Evolutionary conservation across 2,113 vertebrate genomes (phyloP).

Genomic region (Hydrochoerus hydrochaeris): DNA sequence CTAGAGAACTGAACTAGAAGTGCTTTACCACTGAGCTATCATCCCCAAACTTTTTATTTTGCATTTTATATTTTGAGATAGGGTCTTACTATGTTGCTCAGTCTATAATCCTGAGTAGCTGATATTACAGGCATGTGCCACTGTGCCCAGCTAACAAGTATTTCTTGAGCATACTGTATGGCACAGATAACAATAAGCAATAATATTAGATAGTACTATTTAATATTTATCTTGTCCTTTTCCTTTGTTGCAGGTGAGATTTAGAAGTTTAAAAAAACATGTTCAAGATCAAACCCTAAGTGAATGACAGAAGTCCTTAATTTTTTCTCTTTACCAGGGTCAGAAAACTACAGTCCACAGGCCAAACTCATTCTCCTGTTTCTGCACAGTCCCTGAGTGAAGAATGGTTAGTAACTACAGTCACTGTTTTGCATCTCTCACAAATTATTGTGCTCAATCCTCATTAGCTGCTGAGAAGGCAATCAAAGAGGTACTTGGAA

Average conservation of each 20-base stretch:
- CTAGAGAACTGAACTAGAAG: not conserved
- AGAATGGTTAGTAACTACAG: not conserved
- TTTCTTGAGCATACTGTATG: not conserved
- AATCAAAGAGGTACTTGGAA: not conserved
- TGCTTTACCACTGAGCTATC: not conserved
- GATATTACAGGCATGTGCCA: not conserved
- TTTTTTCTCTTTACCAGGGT: not conserved
- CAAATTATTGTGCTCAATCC: not conserved
- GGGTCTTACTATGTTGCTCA: not conserved
- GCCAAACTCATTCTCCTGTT: not conserved
- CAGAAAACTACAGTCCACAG: not conserved
- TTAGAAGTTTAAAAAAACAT: not conserved
- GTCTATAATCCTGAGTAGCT: not conserved
- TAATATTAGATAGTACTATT: not conserved
- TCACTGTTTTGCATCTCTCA: not conserved
- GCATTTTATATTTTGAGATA: not conserved
- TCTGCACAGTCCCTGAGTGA: not conserved
- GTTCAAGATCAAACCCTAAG: slow-evolving; percentile 37
- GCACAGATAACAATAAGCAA: not conserved
- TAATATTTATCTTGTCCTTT: not conserved
- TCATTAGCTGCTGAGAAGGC: slow-evolving; percentile 8
- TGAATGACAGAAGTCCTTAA: not conserved
- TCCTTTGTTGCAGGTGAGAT: slow-evolving; percentile 12
- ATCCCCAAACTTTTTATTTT: not conserved
- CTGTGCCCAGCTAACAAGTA: not conserved